Conservation (phyloP, 1,140 invertebrate species). For the Teleogryllus occipitalis region DNA sequence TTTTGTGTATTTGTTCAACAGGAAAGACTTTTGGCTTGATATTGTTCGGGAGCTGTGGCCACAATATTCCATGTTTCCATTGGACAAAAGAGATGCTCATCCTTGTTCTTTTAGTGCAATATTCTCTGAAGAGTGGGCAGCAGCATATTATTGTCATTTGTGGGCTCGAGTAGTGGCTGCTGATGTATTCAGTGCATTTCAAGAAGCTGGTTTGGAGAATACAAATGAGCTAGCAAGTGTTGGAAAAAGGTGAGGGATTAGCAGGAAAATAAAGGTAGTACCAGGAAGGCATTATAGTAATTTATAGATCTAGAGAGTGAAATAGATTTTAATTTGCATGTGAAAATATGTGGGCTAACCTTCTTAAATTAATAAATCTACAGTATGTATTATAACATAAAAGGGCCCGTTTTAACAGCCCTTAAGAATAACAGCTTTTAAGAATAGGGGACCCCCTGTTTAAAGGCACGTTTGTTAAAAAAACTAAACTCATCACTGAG, state of each 20-base stretch:
- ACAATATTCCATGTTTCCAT: constrained; percentile 60
- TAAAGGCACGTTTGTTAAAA: too few species aligned
- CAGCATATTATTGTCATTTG: constrained; percentile 64
- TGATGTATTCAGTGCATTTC: constrained; percentile 77
- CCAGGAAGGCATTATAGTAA: too few species aligned
- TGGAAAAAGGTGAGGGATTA: constrained; percentile 33
- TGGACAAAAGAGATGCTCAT: constrained; percentile 67
- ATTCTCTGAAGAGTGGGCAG: constrained; percentile 60
- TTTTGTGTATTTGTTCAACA: constrained; percentile 29
- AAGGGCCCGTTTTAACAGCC: too few species aligned
- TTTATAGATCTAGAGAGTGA: too few species aligned
- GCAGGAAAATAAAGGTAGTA: too few species aligned
- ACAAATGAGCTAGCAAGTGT: constrained; percentile 26
- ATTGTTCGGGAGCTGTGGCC: constrained; percentile 69
- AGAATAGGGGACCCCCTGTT: too few species aligned
- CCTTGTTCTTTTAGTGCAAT: constrained; percentile 70
- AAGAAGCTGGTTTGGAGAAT: constrained; percentile 44
- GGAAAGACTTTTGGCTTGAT: constrained; percentile 65
- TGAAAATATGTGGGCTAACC: too few species aligned
- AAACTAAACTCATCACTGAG: too few species aligned
- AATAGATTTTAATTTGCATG: too few species aligned
- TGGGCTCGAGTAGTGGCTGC: constrained; percentile 85
- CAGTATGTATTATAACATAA: too few species aligned
- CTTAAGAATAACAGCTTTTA: too few species aligned
- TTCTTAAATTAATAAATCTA: too few species aligned